phyloP scores from a whole-genome alignment of 2,888 invertebrate genomes.

The Acanthosepion esculentum region DNA sequence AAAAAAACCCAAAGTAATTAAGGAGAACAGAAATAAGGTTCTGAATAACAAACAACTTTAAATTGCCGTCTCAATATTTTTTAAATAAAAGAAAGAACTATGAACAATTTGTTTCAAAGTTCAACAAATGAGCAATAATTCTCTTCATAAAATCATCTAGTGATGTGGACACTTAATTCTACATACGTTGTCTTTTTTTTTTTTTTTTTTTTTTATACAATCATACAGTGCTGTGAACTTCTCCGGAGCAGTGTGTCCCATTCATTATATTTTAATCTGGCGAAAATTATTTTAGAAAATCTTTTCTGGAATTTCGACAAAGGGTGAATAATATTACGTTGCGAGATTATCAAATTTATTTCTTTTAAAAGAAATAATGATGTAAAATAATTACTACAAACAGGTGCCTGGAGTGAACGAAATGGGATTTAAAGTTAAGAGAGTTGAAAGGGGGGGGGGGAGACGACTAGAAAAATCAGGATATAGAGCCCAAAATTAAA shows the following conservation, averaged over 20 bases:
- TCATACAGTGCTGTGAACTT: not conserved
- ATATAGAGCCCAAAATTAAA: too few relatives aligned
- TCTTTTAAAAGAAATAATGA: not conserved
- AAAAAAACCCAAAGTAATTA: too few relatives aligned
- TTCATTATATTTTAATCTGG: not conserved
- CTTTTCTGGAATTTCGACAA: not conserved
- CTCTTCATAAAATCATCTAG: not conserved
- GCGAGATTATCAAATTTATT: not conserved
- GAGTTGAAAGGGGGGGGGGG: too few relatives aligned
- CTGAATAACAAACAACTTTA: too few relatives aligned
- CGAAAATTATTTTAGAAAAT: not conserved
- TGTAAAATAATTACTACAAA: too few relatives aligned
- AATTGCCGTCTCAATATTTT: too few relatives aligned
- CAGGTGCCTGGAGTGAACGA: too few relatives aligned
- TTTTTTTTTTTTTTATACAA: not conserved
- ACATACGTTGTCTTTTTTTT: not conserved
- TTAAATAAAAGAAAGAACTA: too few relatives aligned
- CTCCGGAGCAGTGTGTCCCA: not conserved
- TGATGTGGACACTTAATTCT: not conserved
- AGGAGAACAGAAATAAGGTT: too few relatives aligned
- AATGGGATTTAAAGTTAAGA: too few relatives aligned
- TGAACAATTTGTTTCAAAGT: not conserved
- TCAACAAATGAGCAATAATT: not conserved
- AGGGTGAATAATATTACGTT: not conserved
- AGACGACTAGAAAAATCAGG: too few relatives aligned